These are phyloP conservation scores for Apotomis betuletana DNA, from an alignment of 2,888 invertebrate species.

Conservation along the genomic window DNA sequence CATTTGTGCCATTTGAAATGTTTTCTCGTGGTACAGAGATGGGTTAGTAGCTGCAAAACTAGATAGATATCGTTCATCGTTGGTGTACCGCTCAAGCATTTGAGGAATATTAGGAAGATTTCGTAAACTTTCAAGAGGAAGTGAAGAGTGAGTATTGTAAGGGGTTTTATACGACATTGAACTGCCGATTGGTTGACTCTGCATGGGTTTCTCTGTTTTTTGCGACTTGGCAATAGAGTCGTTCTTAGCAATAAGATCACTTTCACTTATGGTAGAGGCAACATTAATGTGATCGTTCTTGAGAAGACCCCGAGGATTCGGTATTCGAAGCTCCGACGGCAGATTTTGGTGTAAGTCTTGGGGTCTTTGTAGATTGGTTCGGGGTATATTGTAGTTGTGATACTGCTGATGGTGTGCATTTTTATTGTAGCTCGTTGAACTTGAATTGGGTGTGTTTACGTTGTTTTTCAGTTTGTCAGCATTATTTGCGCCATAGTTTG, in stretches of 20 bases:
- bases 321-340: slow-evolving; percentile 71
- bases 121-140: slow-evolving; percentile 80
- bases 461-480: slow-evolving; percentile 68
- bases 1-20: slow-evolving; percentile 84
- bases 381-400: slow-evolving; percentile 64
- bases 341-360: slow-evolving; percentile 70
- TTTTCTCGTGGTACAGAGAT: slow-evolving; percentile 83
- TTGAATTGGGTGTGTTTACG: slow-evolving; percentile 54
- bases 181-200: slow-evolving; percentile 69
- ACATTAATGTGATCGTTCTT: slow-evolving; percentile 65
- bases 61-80: slow-evolving; percentile 82
- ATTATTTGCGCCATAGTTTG: slow-evolving; percentile 60
- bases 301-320: slow-evolving; percentile 69
- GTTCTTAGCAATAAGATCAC: slow-evolving; percentile 61
- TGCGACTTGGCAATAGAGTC: slow-evolving; percentile 63
- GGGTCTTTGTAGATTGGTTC: slow-evolving; percentile 61
- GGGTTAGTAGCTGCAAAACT: slow-evolving; percentile 73
- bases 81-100: slow-evolving; percentile 83
- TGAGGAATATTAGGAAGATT: slow-evolving; percentile 84
- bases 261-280: slow-evolving; percentile 57
- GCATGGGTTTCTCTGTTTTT: slow-evolving; percentile 70
- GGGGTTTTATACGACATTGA: slow-evolving; percentile 74
- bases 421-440: slow-evolving; percentile 70
- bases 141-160: slow-evolving; percentile 66
- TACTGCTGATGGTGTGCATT: slow-evolving; percentile 70